Percentiles rank a stretch among this genome's conserved stretches.
Conservation (phyloP, 1,140 invertebrate species). For the Drosophila azteca region DNA sequence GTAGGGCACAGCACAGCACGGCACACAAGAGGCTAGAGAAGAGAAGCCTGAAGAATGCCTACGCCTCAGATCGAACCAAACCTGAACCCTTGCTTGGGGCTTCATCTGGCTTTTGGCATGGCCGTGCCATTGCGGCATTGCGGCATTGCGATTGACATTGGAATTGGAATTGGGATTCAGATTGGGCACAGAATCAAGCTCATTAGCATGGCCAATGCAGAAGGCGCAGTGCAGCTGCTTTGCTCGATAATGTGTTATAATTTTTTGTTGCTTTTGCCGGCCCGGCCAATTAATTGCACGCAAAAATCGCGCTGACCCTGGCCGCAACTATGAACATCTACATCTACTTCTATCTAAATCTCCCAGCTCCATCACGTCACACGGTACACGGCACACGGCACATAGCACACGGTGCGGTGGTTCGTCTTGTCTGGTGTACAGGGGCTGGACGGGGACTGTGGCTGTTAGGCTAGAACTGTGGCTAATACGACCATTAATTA, state of each 20-base stretch:
- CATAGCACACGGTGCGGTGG: conserved; percentile 5
- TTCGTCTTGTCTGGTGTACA: too few relatives aligned
- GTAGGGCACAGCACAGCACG: conserved; percentile 21
- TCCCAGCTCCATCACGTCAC: too few relatives aligned
- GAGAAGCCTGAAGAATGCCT: conserved; percentile 39
- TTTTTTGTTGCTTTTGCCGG: conserved; percentile 40
- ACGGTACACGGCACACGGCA: too few relatives aligned
- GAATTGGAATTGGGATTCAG: conserved; percentile 1
- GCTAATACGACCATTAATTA: conserved; percentile 12
- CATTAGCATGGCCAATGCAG: conserved; percentile 47
- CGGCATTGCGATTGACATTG: not conserved
- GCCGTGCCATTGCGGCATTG: not conserved
- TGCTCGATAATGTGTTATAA: conserved; percentile 63
- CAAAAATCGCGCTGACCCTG: conserved; percentile 65
- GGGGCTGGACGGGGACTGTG: too few relatives aligned
- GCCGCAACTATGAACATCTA: conserved; percentile 33
- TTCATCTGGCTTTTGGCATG: conserved; percentile 20
- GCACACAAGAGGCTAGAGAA: conserved; percentile 7
- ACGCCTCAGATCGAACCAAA: conserved; percentile 1
- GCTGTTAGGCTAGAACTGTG: too few relatives aligned
- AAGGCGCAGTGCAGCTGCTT: conserved; percentile 33
- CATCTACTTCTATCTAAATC: not conserved
- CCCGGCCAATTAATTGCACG: conserved; percentile 66
- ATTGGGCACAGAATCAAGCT: conserved; percentile 26
- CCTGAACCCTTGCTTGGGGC: conserved; percentile 42